Evolutionary conservation across 2,113 vertebrate genomes (phyloP).

Genomic region (Sigmodon hispidus): DNA sequence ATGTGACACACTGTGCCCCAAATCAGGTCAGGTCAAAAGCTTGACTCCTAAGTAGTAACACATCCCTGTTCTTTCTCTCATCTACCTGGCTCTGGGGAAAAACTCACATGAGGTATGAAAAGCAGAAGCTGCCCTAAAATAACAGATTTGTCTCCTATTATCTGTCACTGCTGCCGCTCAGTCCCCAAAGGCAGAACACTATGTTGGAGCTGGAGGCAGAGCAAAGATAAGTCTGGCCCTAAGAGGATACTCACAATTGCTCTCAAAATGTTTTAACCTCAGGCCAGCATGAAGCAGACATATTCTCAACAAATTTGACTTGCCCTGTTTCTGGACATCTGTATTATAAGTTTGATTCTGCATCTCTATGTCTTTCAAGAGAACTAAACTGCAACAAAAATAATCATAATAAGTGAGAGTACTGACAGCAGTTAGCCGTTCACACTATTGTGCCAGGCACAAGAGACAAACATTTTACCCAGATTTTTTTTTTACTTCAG

Average conservation of each 20-base stretch:
- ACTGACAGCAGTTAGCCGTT: too few species aligned
- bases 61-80: neutral
- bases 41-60: neutral
- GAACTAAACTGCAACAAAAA: neutral
- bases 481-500: neutral
- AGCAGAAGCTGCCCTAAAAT: neutral
- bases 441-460: accelerated
- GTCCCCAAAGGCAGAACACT: neutral
- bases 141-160: neutral
- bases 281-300: neutral
- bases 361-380: neutral
- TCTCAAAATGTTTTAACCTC: neutral
- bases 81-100: neutral
- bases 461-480: neutral
- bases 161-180: neutral
- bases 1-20: neutral
- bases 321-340: neutral
- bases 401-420: neutral
- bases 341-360: neutral
- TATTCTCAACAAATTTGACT: neutral
- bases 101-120: neutral
- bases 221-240: neutral
- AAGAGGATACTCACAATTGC: neutral
- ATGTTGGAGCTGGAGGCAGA: neutral
- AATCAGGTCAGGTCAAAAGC: neutral